These are phyloP conservation scores for Trinectes maculatus DNA, from an alignment of 2,113 vertebrate species.

Conservation along the genomic window DNA sequence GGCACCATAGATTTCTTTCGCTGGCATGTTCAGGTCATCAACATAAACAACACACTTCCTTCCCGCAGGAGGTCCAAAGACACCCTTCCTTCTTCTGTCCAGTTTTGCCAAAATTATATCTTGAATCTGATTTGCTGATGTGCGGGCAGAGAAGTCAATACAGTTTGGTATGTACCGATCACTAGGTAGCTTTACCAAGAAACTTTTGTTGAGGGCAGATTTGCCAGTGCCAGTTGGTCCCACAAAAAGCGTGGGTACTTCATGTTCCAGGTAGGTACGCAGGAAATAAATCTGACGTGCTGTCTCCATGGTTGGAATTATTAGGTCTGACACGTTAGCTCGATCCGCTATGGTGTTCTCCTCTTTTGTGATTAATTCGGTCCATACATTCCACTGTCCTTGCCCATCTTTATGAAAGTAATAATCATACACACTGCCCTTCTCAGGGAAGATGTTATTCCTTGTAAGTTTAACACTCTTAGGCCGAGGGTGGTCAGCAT, in stretches of 20 bases:
- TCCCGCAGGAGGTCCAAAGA: conserved; percentile 89
- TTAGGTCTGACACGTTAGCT: conserved; percentile 92
- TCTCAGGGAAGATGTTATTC: conserved; percentile 88
- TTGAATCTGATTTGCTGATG: conserved; percentile 91
- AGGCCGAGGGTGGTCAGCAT: conserved; percentile 83
- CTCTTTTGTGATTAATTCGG: conserved; percentile 85
- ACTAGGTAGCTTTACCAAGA: conserved; percentile 88
- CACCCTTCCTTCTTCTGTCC: conserved; percentile 88
- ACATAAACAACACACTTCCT: conserved; percentile 91
- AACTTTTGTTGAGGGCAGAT: conserved; percentile 90
- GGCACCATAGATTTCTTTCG: conserved; percentile 92
- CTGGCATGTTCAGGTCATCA: conserved; percentile 96
- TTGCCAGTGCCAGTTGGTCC: conserved; percentile 97
- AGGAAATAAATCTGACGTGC: conserved; percentile 92
- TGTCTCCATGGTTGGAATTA: conserved; percentile 92
- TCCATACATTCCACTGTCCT: conserved; percentile 90
- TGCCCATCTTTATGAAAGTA: conserved; percentile 87
- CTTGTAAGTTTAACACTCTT: conserved; percentile 87
- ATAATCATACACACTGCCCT: conserved; percentile 91
- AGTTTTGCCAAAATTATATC: conserved; percentile 94
- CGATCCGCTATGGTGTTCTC: conserved; percentile 80
- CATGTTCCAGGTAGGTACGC: conserved; percentile 85
- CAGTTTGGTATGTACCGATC: conserved; percentile 85
- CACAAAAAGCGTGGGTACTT: conserved; percentile 87
- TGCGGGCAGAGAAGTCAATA: conserved; percentile 93